phyloP scores from a whole-genome alignment of 2,797 vertebrate species.

The Darevskia nairensis region DNA sequence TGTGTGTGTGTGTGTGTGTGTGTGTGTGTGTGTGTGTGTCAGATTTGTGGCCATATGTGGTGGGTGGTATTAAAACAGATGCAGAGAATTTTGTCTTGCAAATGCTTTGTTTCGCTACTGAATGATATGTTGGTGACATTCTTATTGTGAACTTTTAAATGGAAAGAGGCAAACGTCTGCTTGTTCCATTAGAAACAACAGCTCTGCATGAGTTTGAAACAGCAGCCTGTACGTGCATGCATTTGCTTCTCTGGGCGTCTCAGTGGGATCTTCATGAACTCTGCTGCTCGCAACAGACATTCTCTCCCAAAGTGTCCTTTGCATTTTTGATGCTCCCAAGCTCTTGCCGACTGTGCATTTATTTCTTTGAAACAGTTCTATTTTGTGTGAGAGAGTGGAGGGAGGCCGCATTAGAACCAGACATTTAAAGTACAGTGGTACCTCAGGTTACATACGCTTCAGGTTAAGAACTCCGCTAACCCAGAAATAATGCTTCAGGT shows the following conservation, averaged over 20 bases:
- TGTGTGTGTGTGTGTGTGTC: no score
- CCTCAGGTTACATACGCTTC: no score
- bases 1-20: no score
- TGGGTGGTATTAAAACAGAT: no score
- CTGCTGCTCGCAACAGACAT: not conserved
- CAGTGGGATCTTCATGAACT: not conserved
- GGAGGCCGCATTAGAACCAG: no score
- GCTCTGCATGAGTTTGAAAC: not conserved
- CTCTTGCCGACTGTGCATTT: not conserved
- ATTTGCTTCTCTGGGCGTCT: not conserved
- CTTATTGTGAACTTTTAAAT: not conserved
- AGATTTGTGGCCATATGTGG: not conserved
- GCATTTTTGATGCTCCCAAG: not conserved
- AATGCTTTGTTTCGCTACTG: not conserved
- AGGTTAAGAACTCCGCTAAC: no score
- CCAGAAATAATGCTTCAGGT: no score
- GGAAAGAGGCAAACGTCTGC: not conserved
- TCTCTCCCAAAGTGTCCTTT: not conserved
- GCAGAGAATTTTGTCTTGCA: not conserved
- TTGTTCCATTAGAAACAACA: not conserved
- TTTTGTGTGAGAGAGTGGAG: no score
- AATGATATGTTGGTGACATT: not conserved
- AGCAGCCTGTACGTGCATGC: not conserved
- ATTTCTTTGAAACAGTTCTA: not conserved
- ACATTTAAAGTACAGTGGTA: no score